Base-by-base conservation (phyloP, 2,888 invertebrate genomes). In the Apamea monoglypha region DNA sequence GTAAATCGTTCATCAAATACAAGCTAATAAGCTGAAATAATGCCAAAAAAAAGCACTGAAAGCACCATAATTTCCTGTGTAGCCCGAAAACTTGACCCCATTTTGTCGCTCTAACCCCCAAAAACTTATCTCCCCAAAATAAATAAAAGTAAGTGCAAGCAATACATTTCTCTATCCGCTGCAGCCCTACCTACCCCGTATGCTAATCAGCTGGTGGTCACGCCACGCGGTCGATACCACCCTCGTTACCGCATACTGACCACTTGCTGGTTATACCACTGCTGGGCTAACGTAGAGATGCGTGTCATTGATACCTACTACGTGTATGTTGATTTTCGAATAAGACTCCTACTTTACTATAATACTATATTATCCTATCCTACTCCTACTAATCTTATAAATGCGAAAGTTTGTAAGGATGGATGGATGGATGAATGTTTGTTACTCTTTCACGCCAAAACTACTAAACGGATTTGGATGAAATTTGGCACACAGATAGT, bases 191-290 rank as follows among this genome's bases (percentile, higher is more conserved):
- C 74, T 44, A n/a, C 66, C 47, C 78, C 80, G 80, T 92, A 94
- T 94, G 93, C 85, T 92, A 93, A 94, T 93, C 76, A 84, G 84
- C 44, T 2, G 10, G 53, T 61, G 89, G 93, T 92, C 93, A 93
- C 94, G 94, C 93, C 78, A 93, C 84, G 76, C 87, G 90, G 88
- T 91, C 91, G 89, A 90, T 91, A 91, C 76, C 40, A 68, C 73
- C 76, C 82, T 86, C 25, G 80, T 88, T 86, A 88, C 88, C 77
- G 87, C 87, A 83, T 47, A 61, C 76, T 74, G 81, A 68, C 75
- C 80, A 44, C 56, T 25, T 16, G 40, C 47, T 44, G 25, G n/a
- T 36, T 1, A n/a, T 68, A 29, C 61, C 70, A 83, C 47, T 29
- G 74, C 44, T 84, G 84, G 56, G 25, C 40, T 5, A 25, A 3